A percentile compares a stretch with the other conserved stretches of the same genome.
Conservation (phyloP, 2,888 invertebrate genomes). For the Orthonychiurus folsomi region DNA sequence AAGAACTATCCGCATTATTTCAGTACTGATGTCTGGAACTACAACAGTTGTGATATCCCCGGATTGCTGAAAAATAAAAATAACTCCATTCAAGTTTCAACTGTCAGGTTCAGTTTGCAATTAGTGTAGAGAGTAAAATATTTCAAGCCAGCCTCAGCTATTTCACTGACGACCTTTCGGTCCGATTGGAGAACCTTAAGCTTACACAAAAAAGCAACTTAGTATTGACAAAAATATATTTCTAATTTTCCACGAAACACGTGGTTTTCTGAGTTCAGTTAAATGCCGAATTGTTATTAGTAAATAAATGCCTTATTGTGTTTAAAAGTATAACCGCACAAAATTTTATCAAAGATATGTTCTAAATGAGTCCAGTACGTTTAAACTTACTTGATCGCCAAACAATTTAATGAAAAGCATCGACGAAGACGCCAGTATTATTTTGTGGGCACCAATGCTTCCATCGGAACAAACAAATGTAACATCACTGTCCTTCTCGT, state of each 20-base stretch:
- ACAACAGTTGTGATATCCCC: slow-evolving; percentile 24
- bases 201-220: neutral
- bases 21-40: slow-evolving; percentile 31
- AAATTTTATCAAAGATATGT: neutral
- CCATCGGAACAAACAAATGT: slow-evolving; percentile 34
- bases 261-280: no score
- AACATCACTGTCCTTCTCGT: slow-evolving; percentile 35
- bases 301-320: no score
- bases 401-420: slow-evolving; percentile 33
- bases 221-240: neutral
- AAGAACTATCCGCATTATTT: slow-evolving; percentile 29
- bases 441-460: slow-evolving; percentile 30
- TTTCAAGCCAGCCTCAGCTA: no score
- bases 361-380: no score
- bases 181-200: no score
- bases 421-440: slow-evolving; percentile 34
- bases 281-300: no score
- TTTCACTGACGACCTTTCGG: no score
- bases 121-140: no score
- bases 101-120: no score
- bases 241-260: no score
- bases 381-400: slow-evolving; percentile 32
- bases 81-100: no score
- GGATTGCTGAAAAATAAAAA: slow-evolving; percentile 18
- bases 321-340: neutral